Conservation (phyloP, 30 jellyfish, hydroid and myxozoan species). For the Cassiopea xamachana region DNA sequence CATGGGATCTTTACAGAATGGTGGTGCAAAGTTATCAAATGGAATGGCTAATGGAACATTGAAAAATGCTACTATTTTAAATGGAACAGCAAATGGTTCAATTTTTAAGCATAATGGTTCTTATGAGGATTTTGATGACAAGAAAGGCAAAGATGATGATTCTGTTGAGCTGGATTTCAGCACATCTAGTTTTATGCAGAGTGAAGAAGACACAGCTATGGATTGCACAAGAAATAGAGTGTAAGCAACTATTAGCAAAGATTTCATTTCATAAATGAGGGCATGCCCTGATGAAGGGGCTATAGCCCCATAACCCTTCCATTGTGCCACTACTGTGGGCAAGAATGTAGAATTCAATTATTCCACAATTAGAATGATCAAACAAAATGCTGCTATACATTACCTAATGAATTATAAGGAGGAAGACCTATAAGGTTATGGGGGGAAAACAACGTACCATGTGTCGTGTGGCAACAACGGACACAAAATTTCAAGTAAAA, state of each 20-base stretch:
- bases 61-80: background rate
- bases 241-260: background rate
- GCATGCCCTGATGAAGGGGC: background rate
- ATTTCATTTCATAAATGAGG: background rate
- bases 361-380: too few species aligned
- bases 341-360: too few species aligned
- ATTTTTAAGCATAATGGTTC: slow-evolving; percentile 1
- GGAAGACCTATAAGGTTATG: too few species aligned
- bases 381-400: too few species aligned
- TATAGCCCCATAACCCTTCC: background rate
- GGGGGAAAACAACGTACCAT: too few species aligned
- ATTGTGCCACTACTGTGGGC: too few species aligned
- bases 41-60: background rate
- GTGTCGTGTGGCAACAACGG: too few species aligned
- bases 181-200: slow-evolving; percentile 41
- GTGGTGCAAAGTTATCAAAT: slow-evolving; percentile 10
- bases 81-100: slow-evolving; percentile 33
- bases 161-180: slow-evolving; percentile 54
- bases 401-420: too few species aligned
- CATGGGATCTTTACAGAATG: background rate
- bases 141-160: slow-evolving; percentile 16
- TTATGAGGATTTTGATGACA: slow-evolving; percentile 12
- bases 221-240: slow-evolving; percentile 46
- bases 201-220: slow-evolving; percentile 34
- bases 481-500: too few species aligned